Conservation (phyloP, 2,888 invertebrate species). For the Tineola bisselliella region DNA sequence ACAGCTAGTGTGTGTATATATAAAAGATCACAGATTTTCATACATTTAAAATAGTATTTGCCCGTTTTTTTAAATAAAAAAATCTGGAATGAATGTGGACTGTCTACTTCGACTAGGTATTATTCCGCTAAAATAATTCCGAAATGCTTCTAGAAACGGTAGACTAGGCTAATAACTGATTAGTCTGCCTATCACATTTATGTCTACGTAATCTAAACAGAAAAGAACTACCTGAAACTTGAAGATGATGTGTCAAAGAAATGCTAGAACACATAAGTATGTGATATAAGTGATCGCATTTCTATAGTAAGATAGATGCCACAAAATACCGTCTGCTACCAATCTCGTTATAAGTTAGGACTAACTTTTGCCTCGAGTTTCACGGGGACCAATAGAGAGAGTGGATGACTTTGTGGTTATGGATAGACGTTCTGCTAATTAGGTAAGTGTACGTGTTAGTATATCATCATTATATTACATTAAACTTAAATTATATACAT, state of each 20-base stretch:
- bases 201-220: too few relatives aligned
- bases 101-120: too few relatives aligned
- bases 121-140: too few relatives aligned
- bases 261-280: background rate
- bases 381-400: background rate
- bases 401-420: background rate
- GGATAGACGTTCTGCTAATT: background rate
- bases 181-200: too few relatives aligned
- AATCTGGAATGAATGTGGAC: too few relatives aligned
- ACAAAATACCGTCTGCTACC: background rate
- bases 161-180: too few relatives aligned
- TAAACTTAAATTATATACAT: background rate
- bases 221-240: background rate
- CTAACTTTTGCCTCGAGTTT: background rate
- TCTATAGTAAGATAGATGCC: background rate
- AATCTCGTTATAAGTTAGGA: constrained; percentile 3
- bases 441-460: background rate
- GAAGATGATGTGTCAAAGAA: background rate
- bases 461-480: background rate
- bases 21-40: too few relatives aligned
- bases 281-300: background rate
- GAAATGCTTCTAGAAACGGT: too few relatives aligned
- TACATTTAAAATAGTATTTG: too few relatives aligned
- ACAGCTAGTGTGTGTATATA: too few relatives aligned
- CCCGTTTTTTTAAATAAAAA: too few relatives aligned